These are phyloP conservation scores for Papilio polyxenes DNA, from an alignment of 1,140 invertebrate genomes.

Conservation along the genomic window DNA sequence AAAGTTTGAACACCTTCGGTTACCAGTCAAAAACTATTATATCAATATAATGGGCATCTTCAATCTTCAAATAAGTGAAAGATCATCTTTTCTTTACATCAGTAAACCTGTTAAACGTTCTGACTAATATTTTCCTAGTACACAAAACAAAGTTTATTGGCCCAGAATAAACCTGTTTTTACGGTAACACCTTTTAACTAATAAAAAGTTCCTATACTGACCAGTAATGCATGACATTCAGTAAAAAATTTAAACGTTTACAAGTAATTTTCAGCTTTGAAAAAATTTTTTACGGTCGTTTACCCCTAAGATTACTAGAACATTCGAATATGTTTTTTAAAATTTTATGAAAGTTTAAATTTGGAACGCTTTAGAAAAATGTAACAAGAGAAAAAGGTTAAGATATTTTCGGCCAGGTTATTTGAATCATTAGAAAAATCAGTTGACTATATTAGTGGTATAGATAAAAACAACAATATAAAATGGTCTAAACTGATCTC, in stretches of 20 bases:
- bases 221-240: not conserved
- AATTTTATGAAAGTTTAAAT: not conserved
- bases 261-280: not conserved
- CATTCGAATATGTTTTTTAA: not conserved
- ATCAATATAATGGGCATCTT: too few relatives aligned
- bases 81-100: too few relatives aligned
- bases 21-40: too few relatives aligned
- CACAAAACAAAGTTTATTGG: slow-evolving; percentile 6
- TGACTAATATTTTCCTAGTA: not conserved
- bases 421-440: not conserved
- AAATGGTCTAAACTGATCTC: slow-evolving; percentile 11
- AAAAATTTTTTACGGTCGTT: not conserved
- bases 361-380: not conserved
- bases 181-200: not conserved
- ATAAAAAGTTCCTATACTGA: not conserved
- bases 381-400: not conserved
- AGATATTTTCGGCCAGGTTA: not conserved
- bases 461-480: not conserved
- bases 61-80: too few relatives aligned
- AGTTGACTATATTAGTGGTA: too few relatives aligned
- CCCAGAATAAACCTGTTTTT: not conserved
- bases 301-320: not conserved
- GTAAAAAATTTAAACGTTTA: not conserved
- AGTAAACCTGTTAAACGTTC: not conserved
- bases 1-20: too few relatives aligned